Evolutionary conservation across 2,888 invertebrate species (phyloP).

Genomic region (Rotaria macrura): DNA sequence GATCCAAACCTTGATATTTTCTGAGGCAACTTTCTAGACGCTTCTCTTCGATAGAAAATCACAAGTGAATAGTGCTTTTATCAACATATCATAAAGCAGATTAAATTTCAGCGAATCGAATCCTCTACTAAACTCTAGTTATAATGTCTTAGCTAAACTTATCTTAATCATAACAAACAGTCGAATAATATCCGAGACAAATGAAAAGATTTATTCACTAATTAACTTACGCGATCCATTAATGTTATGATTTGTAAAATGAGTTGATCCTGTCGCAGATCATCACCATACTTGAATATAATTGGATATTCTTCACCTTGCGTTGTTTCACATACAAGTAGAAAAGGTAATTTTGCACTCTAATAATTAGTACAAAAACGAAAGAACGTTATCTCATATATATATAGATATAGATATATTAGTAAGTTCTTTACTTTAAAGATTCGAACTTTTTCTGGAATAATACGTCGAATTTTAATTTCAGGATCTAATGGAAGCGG

Average conservation of each 20-base stretch:
- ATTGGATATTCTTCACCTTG: slow-evolving; percentile 68
- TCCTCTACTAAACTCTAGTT: no score
- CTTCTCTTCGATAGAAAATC: no score
- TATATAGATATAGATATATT: no score
- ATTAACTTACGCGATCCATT: slow-evolving; percentile 66
- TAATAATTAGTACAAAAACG: not conserved
- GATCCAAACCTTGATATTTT: no score
- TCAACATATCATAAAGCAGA: no score
- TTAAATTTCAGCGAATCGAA: no score
- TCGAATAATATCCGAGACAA: slow-evolving; percentile 28
- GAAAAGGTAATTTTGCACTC: slow-evolving; percentile 10
- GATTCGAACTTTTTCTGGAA: slow-evolving; percentile 67
- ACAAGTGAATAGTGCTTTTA: no score
- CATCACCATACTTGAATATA: slow-evolving; percentile 95
- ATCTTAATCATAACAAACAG: no score
- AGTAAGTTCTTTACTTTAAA: slow-evolving; percentile 86
- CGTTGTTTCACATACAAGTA: slow-evolving; percentile 40
- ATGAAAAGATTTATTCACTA: no score
- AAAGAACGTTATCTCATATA: slow-evolving; percentile 55
- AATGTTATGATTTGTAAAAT: slow-evolving; percentile 92
- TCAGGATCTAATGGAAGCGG: slow-evolving; percentile 88
- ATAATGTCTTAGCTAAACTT: no score
- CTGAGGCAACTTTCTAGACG: no score
- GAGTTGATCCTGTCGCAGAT: slow-evolving; percentile 88
- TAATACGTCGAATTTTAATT: slow-evolving; percentile 71